Evolutionary conservation across 2,888 invertebrate genomes (phyloP).

Genomic region (Drosophila monieri): DNA sequence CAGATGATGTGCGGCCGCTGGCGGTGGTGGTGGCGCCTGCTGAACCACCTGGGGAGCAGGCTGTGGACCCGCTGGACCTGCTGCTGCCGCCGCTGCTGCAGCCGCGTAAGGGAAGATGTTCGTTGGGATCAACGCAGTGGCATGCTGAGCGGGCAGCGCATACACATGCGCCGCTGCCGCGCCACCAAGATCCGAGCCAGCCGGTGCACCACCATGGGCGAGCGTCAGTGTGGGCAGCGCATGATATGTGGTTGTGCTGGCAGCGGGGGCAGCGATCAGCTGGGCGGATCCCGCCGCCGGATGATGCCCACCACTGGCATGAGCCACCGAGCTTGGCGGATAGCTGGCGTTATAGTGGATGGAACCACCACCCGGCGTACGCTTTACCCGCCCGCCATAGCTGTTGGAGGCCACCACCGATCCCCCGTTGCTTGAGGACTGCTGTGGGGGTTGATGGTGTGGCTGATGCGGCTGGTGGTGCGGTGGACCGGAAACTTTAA

Average conservation of each 20-base stretch:
- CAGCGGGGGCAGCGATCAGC: conserved; percentile 60
- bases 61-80: conserved; percentile 49
- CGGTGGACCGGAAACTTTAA: conserved; percentile 15
- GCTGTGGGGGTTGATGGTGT: conserved; percentile 38
- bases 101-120: conserved; percentile 83
- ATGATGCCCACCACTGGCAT: conserved; percentile 52
- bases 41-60: conserved; percentile 69
- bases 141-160: conserved; percentile 82
- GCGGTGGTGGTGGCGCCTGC: conserved; percentile 59
- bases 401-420: conserved; percentile 39
- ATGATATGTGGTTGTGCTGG: conserved; percentile 81
- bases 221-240: conserved; percentile 79
- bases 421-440: conserved; percentile 34
- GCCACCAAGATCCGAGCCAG: conserved; percentile 74
- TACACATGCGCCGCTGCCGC: conserved; percentile 81
- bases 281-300: conserved; percentile 60
- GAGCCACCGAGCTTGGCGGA: conserved; percentile 44
- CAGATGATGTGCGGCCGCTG: conserved; percentile 81
- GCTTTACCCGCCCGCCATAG: conserved; percentile 78
- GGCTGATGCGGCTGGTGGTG: conserved; percentile 47
- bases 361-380: conserved; percentile 74
- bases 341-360: conserved; percentile 71
- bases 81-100: conserved; percentile 66
- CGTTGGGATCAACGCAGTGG: conserved; percentile 81
- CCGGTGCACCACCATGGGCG: conserved; percentile 71